These are phyloP conservation scores for Monoplex corrugatus DNA, from an alignment of 2,888 invertebrate species.

Conservation along the genomic window DNA sequence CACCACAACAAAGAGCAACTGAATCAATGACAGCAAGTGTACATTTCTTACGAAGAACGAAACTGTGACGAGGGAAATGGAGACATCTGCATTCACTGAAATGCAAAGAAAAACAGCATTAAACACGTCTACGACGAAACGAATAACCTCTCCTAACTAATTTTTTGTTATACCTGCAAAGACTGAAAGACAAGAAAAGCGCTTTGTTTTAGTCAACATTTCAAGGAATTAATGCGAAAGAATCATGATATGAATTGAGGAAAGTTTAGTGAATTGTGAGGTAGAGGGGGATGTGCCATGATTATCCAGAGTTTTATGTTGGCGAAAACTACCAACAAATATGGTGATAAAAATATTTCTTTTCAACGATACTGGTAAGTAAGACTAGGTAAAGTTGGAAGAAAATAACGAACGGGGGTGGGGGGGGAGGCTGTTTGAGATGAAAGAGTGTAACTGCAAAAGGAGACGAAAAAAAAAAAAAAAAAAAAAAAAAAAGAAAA, in stretches of 20 bases:
- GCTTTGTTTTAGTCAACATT: background rate
- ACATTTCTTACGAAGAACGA: too few relatives aligned
- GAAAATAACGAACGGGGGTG: too few relatives aligned
- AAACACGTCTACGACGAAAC: too few relatives aligned
- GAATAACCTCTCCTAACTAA: too few relatives aligned
- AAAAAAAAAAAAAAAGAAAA: too few relatives aligned
- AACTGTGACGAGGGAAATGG: background rate
- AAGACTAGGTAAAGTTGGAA: background rate
- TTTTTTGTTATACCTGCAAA: too few relatives aligned
- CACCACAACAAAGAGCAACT: too few relatives aligned
- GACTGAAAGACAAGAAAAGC: background rate
- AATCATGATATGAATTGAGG: slow-evolving; percentile 33
- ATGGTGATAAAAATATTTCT: slow-evolving; percentile 23
- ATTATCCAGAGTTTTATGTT: background rate
- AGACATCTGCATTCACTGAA: background rate
- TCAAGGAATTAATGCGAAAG: slow-evolving; percentile 24
- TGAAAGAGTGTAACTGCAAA: slow-evolving; percentile 7
- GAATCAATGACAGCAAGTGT: too few relatives aligned
- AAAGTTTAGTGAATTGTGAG: slow-evolving; percentile 42
- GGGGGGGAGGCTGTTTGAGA: background rate
- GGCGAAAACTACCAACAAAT: background rate
- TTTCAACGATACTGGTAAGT: slow-evolving; percentile 4
- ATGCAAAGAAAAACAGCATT: background rate
- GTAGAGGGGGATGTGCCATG: slow-evolving; percentile 28
- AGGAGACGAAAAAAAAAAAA: background rate